Base-by-base conservation (phyloP, 1,140 invertebrate species). In the Drosophila biarmipes region DNA sequence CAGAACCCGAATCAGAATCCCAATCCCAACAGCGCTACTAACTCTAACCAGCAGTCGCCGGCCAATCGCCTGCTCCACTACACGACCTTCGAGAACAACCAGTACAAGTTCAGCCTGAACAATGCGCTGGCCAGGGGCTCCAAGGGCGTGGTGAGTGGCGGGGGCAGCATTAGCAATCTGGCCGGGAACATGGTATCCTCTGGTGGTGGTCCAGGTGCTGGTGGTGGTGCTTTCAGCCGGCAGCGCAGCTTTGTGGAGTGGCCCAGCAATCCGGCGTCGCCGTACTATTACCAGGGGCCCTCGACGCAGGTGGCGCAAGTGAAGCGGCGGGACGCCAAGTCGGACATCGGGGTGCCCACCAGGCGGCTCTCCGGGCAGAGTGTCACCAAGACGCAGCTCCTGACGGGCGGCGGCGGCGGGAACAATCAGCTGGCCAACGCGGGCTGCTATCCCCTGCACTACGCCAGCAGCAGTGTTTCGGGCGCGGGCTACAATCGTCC, bases 31-130 rank as follows among this genome's bases (percentile, higher is more conserved):
- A 73, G 78, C 58, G 58, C 85, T 71, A 73, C 87, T 86, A 66
- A 82, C 46, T 55, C 71, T 11, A 24, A 34, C 19, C 55, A 24
- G 45, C 69, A 56, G 52, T 58, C 77, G 62, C 62, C 67, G 69
- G 43, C 58, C 24, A 89, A 85, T 61, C 86, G 91, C 63, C 87
- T 90, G 73, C 87, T 92, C 63, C 91, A 87, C 73, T 92, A 92
- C 77, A 92, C 91, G 27, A 91, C 90, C 58, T 92, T 91, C 56
- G 87, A 91, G 78, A 92, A 92, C 54, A 92, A 92, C 77, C 91
- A 92, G 67, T 92, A 92, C 76, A 92, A 92, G 74, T 92, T 92
- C 69, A 92, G 91, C 49, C 46, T 92, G 75, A 92, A 92, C 63
- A 91, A 92, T 79, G 79, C 78, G 31, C 75, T 82, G 63, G 80